Base-by-base conservation (phyloP, 1,140 invertebrate species). In the Solenopsis invicta region DNA sequence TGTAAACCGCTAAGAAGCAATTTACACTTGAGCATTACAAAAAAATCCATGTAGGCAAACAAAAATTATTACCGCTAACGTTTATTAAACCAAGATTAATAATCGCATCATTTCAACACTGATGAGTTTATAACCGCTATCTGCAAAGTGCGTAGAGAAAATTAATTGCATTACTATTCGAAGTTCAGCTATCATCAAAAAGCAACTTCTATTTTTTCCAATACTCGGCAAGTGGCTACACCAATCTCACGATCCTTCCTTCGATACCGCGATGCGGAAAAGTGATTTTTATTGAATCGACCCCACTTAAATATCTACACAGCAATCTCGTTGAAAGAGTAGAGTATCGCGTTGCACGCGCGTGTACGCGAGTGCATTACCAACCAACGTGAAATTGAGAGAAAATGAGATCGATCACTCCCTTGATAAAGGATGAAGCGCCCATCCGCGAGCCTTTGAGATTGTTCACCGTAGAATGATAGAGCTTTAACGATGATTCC, bases 401-500 rank as follows among this genome's bases (percentile, higher is more conserved):
- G 86, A 88, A 88, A 76, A 88, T 88, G 62, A 64, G 80, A 74
- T 72, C 87, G 87, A 88, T 88, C 56, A 54, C 24, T 54, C 37
- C 6, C 41, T 69, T 54, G 45, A 54, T 54, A 85, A 59, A 61
- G 41, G 56, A 21, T 54, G 59, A 77, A 72, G 45, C 18, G 34
- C 41, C 50, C 24, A 50, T 69, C 41, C 64, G n/a, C 48, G 45
- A 75, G 56, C 72, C 86, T 72, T 66, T 74, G 52, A 86, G 45
- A 66, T 77, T 66, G 78, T 64, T 59, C 89, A 61, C 24, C 64
- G 50, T 71, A 76, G 72, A 88, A 88, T 88, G 86, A 89, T 85
- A 89, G 75, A 72, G 67, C 50, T 85, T 64, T 80, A 82, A 84
- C 62, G 76, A 86, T 90, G 29, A 90, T 91, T 85, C 59, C 45